A percentile compares a stretch with the other conserved stretches of the same genome.
phyloP scores from a whole-genome alignment of 2,113 vertebrate genomes.

The Ptychochromis oligacanthus region DNA sequence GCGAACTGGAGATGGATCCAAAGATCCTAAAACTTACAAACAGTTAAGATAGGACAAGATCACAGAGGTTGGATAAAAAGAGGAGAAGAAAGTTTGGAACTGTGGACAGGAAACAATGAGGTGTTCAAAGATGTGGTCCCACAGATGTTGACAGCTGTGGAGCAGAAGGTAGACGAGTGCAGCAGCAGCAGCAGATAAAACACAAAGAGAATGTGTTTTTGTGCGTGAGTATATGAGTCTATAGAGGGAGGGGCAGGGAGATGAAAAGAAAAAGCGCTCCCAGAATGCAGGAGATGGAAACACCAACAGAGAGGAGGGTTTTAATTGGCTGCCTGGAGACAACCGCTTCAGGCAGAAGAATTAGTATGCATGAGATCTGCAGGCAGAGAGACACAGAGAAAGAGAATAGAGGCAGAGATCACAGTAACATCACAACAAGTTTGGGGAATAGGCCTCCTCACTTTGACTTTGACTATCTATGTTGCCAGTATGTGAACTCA shows the following conservation, averaged over 20 bases:
- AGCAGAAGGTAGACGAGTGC: conserved; percentile 61
- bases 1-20: not conserved
- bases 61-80: conserved; percentile 24
- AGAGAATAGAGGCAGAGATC: conserved; percentile 55
- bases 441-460: conserved; percentile 45
- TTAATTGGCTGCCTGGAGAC: conserved; percentile 84
- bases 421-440: conserved; percentile 55
- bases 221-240: conserved; percentile 31
- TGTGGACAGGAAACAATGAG: conserved; percentile 36
- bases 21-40: conserved; percentile 5
- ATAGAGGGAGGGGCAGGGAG: conserved; percentile 42
- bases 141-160: conserved; percentile 65
- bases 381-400: conserved; percentile 31
- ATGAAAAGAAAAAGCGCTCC: conserved; percentile 61
- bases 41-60: conserved; percentile 13
- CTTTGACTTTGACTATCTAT: conserved; percentile 45
- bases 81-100: conserved; percentile 36
- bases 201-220: conserved; percentile 55
- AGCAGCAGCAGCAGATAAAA: conserved; percentile 53
- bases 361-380: conserved; percentile 77
- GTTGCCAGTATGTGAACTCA: conserved; percentile 20
- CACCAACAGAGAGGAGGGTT: conserved; percentile 64
- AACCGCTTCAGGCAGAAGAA: conserved; percentile 71
- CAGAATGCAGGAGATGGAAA: conserved; percentile 73
- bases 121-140: conserved; percentile 34